Conservation (phyloP, 2,113 vertebrate species). For the Tricholaema leucomelas region DNA sequence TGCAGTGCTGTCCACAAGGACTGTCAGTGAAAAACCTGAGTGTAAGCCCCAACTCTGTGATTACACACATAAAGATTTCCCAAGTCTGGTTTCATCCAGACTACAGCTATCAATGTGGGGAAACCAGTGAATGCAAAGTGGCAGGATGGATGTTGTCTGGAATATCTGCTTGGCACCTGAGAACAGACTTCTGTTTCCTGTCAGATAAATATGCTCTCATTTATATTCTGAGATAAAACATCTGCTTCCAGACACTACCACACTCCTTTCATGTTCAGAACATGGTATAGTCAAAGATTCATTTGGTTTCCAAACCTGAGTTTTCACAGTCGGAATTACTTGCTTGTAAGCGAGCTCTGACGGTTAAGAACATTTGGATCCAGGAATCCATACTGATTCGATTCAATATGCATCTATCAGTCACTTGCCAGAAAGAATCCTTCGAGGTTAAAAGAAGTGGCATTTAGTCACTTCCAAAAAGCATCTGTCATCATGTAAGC, state of each 20-base stretch:
- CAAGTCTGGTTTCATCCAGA: neutral
- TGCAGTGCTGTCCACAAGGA: neutral
- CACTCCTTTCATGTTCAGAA: neutral
- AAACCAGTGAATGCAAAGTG: neutral
- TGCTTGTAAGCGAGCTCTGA: neutral
- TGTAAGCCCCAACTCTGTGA: neutral
- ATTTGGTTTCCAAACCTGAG: neutral
- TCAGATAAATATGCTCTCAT: neutral
- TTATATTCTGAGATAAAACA: neutral
- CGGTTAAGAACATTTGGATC: neutral
- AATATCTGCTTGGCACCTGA: neutral
- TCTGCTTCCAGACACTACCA: neutral
- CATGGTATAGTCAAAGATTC: neutral
- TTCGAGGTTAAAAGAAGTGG: neutral
- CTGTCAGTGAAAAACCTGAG: neutral
- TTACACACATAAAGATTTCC: fast-evolving
- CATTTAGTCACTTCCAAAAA: neutral
- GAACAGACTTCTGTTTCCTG: neutral
- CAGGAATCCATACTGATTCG: neutral
- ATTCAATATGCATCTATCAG: neutral
- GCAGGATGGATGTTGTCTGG: neutral
- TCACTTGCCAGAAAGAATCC: neutral
- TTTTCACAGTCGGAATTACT: neutral
- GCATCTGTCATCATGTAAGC: neutral
- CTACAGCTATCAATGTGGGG: neutral